Conservation (phyloP, 2,113 vertebrate genomes). For the Chauna torquata region DNA sequence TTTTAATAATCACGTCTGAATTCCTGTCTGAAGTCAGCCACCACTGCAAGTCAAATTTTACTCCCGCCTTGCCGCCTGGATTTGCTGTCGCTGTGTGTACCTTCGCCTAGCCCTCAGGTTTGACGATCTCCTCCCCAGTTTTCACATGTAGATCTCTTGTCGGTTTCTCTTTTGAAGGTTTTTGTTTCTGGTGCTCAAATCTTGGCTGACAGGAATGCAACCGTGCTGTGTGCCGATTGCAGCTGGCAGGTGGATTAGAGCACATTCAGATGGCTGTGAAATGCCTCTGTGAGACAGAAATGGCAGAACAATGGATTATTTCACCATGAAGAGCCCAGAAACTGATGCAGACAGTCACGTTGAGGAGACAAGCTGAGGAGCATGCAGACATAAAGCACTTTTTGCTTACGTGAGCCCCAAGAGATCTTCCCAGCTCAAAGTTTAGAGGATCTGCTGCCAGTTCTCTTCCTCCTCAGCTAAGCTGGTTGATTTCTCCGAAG, state of each 20-base stretch:
- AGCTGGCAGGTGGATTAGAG: conserved; percentile 63
- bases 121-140: neutral
- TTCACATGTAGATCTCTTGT: conserved; percentile 1
- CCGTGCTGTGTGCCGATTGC: conserved; percentile 50
- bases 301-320: conserved; percentile 43
- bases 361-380: conserved; percentile 6
- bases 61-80: neutral
- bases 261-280: conserved; percentile 48
- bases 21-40: conserved; percentile 2
- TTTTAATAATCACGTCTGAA: conserved; percentile 5
- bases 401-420: neutral
- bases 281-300: neutral
- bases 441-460: conserved; percentile 36
- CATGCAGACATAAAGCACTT: conserved; percentile 2
- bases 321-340: conserved; percentile 31
- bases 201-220: conserved; percentile 16
- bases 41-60: neutral
- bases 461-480: conserved; percentile 34
- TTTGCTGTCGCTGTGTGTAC: neutral
- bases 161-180: conserved; percentile 26
- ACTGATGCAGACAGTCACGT: conserved; percentile 3
- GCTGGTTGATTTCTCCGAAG: neutral
- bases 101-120: neutral
- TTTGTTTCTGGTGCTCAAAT: conserved; percentile 25
- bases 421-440: conserved; percentile 9